Base-by-base conservation (phyloP, 1,140 invertebrate genomes). In the Akabosia matsudoensis region DNA sequence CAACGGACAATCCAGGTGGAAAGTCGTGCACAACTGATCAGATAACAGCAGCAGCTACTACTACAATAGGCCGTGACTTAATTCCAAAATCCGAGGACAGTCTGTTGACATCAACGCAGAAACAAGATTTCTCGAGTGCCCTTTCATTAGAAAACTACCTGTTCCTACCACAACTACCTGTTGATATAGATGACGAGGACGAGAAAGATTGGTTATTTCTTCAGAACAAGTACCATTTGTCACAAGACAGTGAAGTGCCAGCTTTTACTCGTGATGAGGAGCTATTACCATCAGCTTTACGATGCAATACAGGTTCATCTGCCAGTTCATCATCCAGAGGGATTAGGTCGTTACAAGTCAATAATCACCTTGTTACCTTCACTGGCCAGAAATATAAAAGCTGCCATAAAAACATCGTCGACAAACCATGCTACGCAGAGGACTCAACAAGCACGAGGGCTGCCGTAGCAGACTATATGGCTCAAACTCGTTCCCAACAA, bases 141-240 rank as follows among this genome's bases (percentile, higher is more conserved):
- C 31, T 30, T 67, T 67, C 61, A 67, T 67, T 67, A 67, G 61
- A 67, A 67, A 67, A 22, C 61, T 67, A 30, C 61, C 61, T 67
- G 61, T 67, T 67, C 61, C 61, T 67, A 67, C 61, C 61, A 13
- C 61, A 67, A 67, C 61, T 67, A 30, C 61, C 61, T 30, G 61
- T 67, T 28, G 30, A 67, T 67, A 30, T 24, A n/a, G 61, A 67
- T 67, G 61, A 67, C 61, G 61, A 30, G 3, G 30, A 67, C 31
- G 61, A 67, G 31, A n/a, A 67, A 4, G 30, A 24, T 31, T 67
- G 24, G 26, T 67, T 67, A 22, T 67, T 67, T 31, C 24, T 1
- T 4, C 61, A 7, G 3, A 10, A 67, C n/a, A 28, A 67, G 3
- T 45, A 45, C 37, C 37, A n/a, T n/a, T n/a, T n/a, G n/a, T n/a